Evolutionary conservation across 2,888 invertebrate species (phyloP), one percentile per base, ranked within the genome.

Genomic region (Phalera bucephala): DNA sequence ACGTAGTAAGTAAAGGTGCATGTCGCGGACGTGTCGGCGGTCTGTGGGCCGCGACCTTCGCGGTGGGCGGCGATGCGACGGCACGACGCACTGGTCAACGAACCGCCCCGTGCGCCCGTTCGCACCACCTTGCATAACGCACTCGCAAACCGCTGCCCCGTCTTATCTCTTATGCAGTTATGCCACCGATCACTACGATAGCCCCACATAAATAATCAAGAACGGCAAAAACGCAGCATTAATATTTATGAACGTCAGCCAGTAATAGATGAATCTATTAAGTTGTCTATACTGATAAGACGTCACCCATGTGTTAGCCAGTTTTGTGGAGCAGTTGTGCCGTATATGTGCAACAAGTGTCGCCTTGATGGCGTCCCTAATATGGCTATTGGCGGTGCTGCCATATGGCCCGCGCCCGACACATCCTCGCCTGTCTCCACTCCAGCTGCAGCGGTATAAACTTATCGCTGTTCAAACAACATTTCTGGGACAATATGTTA

Each of bases 321-420:
- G 72, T 71, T 80, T 84, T 77, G 78, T 86, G 68, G 83, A 86
- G 76, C 84, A 81, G 73, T 83, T 81, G 74, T 60, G 73, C 89
- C 89, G 80, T 89, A 89, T 88, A 89, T 78, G 89, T 85, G 89
- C 89, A 89, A 84, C 88, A 80, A 86, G 86, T 87, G 81, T 87
- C 76, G 86, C 89, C 89, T 89, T 87, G 89, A 61, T 76, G 60
- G 70, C 70, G 72, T 77, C 81, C 88, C 88, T 76, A 81, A 88
- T 89, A 88, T 74, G 89, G 89, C 52, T 62, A 66, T 64, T 68
- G 54, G 74, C 68, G 70, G 64, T 65, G 77, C 79, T 74, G 80
- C 89, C 89, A 88, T 89, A 88, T 89, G 89, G 89, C 77, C 71
- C 59, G 74, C 74, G 64, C 53, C 61, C 75, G 76, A 83, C 59